Base-by-base conservation (phyloP, 1,140 invertebrate species). In the Atta colombica region DNA sequence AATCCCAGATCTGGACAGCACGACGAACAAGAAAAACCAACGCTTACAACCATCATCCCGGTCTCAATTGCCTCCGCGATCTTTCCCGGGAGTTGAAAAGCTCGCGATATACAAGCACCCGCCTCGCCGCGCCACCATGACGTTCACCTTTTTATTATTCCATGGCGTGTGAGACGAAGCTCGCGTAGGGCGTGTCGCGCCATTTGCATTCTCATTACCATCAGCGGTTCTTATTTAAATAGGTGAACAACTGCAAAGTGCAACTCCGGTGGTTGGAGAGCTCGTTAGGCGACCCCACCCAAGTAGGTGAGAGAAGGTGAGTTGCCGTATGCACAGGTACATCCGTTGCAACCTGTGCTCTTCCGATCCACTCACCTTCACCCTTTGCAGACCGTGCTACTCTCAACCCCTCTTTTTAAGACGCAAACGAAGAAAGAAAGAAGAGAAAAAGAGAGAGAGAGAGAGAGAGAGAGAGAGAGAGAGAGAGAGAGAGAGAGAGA, bases 181-280 rank as follows among this genome's bases (percentile, higher is more conserved):
- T 92, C 81, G 88, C 75, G 63, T 75, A 81, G 61, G 87, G 87
- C 87, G 91, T 91, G 89, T 87, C 61, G 80, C 51, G 86, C 81
- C 77, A 91, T 93, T 93, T 93, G 92, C 92, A 93, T 93, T 93
- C 92, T 93, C 92, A 92, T 93, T 93, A 93, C 90, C 92, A 93
- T 92, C 84, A 68, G 88, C 86, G 87, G 87, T 81, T 86, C 89
- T 89, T 92, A 92, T 93, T 93, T 88, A 93, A 93, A 92, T 91
- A 92, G 87, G 87, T 77, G 90, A 91, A 92, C 89, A 91, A 91
- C 90, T 89, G 80, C 88, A 58, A 91, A 88, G 74, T 87, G 21
- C 21, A 21, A 88, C 86, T 81, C 61, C 7, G 89, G 39, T 85
- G 80, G 45, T 65, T 68, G 86, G 65, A 49, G 49, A 65, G 86